Evolutionary conservation across 2,113 vertebrate species (phyloP).

Genomic region (Anser brachyrhynchus): DNA sequence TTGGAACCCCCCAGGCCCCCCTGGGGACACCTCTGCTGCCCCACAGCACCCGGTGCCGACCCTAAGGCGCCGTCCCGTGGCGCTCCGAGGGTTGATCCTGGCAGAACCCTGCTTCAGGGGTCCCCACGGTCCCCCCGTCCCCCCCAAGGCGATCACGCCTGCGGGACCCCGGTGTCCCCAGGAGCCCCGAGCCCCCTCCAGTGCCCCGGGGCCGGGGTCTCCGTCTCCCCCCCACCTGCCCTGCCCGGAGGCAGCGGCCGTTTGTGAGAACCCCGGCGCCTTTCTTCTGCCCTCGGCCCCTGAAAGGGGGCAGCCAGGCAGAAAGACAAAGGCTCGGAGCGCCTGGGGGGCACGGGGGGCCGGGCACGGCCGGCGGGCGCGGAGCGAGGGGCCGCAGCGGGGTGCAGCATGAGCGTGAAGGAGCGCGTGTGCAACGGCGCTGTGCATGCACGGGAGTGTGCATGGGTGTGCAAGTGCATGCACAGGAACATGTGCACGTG

Average conservation of each 20-base stretch:
- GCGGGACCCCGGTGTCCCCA: background rate
- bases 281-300: background rate
- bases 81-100: background rate
- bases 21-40: background rate
- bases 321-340: constrained; percentile 68
- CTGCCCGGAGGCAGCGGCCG: background rate
- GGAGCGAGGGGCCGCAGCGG: background rate
- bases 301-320: constrained; percentile 69
- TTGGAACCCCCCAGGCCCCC: background rate
- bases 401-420: background rate
- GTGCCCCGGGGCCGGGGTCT: background rate
- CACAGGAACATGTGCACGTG: no score
- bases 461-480: no score
- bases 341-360: background rate
- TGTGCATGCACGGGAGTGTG: fast-evolving
- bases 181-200: background rate
- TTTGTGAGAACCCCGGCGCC: background rate
- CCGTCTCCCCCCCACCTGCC: background rate
- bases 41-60: background rate
- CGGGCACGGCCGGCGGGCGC: background rate
- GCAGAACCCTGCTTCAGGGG: background rate
- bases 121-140: background rate
- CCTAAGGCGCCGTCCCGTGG: background rate
- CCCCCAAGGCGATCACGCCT: background rate
- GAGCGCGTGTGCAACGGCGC: background rate